Evolutionary conservation across 2,888 invertebrate genomes (phyloP).

Genomic region (Metopia argyrocephala): DNA sequence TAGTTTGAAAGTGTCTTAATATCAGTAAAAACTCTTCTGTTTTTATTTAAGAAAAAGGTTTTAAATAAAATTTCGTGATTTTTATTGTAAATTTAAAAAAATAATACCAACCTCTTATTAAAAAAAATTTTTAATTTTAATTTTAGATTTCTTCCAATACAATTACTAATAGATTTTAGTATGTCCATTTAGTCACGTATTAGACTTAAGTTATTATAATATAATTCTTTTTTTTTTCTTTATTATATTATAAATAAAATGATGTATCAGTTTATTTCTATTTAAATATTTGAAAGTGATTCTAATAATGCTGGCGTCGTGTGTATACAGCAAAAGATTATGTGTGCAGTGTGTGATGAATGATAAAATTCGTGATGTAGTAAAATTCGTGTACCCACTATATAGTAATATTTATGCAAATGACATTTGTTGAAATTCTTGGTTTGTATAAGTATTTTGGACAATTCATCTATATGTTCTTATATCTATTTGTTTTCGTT

Average conservation of each 20-base stretch:
- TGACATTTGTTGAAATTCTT: constrained; percentile 60
- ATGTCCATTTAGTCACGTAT: constrained; percentile 51
- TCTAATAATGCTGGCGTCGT: constrained; percentile 6
- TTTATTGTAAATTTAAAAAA: no score
- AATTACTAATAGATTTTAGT: neutral
- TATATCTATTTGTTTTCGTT: constrained; percentile 32
- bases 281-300: constrained; percentile 48
- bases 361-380: neutral
- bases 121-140: neutral
- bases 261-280: constrained; percentile 44
- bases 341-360: neutral
- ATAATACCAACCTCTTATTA: no score
- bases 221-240: constrained; percentile 38
- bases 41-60: no score
- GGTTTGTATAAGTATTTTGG: constrained; percentile 33
- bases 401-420: constrained; percentile 55
- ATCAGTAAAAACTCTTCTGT: no score
- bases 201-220: constrained; percentile 53
- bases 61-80: no score
- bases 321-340: neutral
- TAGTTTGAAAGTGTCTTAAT: no score
- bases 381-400: neutral
- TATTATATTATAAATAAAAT: constrained; percentile 20
- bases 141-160: neutral
- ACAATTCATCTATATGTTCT: neutral